phyloP scores from a whole-genome alignment of 2,888 invertebrate genomes.

The Temnothorax rugatulus region DNA sequence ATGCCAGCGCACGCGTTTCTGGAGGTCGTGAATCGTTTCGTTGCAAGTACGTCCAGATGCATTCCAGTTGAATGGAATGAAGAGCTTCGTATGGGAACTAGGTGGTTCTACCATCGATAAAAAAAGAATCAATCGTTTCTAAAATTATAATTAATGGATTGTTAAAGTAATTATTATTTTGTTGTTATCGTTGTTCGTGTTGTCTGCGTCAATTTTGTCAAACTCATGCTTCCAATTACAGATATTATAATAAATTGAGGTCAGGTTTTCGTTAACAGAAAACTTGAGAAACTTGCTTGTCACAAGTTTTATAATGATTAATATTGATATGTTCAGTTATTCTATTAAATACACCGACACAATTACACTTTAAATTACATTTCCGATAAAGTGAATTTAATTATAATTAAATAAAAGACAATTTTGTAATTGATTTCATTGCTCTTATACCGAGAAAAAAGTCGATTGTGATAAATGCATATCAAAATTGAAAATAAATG shows the following conservation, averaged over 20 bases:
- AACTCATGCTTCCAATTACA: not conserved
- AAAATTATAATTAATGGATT: not conserved
- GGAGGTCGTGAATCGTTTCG: conserved; percentile 1
- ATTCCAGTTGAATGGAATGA: not conserved
- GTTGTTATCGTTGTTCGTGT: not conserved
- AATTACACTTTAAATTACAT: conserved; percentile 16
- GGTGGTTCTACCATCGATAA: not conserved
- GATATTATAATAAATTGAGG: not conserved
- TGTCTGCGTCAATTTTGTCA: not conserved
- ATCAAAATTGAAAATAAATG: conserved; percentile 5
- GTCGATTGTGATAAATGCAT: not conserved
- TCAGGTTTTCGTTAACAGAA: not conserved
- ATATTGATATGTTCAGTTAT: not conserved
- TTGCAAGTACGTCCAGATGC: not conserved
- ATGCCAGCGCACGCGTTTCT: conserved; percentile 12
- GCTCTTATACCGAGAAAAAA: not conserved
- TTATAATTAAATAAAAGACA: conserved; percentile 3
- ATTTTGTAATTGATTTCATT: not conserved
- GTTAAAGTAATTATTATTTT: not conserved
- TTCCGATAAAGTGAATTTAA: not conserved
- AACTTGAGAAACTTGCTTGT: not conserved
- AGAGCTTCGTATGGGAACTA: not conserved
- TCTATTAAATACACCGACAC: not conserved
- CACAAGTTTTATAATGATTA: not conserved
- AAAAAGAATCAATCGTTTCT: not conserved